phyloP scores from a whole-genome alignment of 2,888 invertebrate species.

The Selenia dentaria region DNA sequence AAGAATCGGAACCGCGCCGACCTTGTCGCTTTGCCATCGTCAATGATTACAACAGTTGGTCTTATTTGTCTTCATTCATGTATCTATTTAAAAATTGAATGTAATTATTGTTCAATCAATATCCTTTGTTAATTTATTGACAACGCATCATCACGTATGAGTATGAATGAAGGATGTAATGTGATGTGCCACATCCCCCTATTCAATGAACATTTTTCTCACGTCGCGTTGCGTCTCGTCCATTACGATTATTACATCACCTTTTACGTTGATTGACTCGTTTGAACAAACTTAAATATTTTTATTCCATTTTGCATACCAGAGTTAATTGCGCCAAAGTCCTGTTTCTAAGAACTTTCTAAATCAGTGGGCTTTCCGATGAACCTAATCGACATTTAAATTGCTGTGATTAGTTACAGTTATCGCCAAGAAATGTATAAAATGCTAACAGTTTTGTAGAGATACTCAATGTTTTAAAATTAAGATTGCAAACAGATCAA shows the following conservation, averaged over 20 bases:
- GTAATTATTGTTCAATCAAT: constrained; percentile 8
- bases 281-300: constrained; percentile 5
- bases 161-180: constrained; percentile 22
- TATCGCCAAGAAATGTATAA: constrained; percentile 14
- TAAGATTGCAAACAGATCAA: background rate
- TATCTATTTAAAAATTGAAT: constrained; percentile 28
- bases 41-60: constrained; percentile 48
- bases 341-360: constrained; percentile 16
- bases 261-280: constrained; percentile 10
- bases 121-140: constrained; percentile 18
- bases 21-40: constrained; percentile 60
- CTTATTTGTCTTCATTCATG: constrained; percentile 36
- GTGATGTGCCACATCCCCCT: constrained; percentile 23
- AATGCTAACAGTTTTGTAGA: constrained; percentile 2
- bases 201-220: constrained; percentile 21
- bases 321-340: constrained; percentile 12
- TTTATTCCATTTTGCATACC: constrained; percentile 15
- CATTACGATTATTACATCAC: constrained; percentile 8
- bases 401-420: constrained; percentile 21
- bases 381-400: constrained; percentile 18
- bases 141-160: constrained; percentile 11
- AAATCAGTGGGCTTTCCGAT: constrained; percentile 16
- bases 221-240: constrained; percentile 6
- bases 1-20: constrained; percentile 67
- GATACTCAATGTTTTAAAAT: background rate